These are phyloP conservation scores for Perizoma flavofasciatum DNA, from an alignment of 2,888 invertebrate species.

Conservation along the genomic window DNA sequence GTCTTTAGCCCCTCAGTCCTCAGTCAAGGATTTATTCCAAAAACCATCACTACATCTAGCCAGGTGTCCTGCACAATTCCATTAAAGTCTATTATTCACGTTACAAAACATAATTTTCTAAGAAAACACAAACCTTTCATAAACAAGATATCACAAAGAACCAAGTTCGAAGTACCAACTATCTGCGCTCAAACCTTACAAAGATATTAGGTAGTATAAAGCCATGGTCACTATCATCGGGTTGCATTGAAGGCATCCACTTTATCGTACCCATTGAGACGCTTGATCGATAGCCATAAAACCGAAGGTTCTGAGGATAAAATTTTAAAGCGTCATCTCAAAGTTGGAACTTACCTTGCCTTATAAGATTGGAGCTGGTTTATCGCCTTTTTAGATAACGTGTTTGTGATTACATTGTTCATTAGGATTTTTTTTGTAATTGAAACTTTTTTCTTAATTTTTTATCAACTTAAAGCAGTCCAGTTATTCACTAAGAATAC, in stretches of 20 bases:
- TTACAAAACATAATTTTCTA: too few species aligned
- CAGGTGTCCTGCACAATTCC: too few species aligned
- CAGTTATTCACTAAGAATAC: too few species aligned
- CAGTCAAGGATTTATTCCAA: too few species aligned
- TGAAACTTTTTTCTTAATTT: background rate
- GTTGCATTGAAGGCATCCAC: constrained; percentile 30
- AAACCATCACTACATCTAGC: too few species aligned
- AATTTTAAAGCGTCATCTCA: constrained; percentile 40
- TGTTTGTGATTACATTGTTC: constrained; percentile 8
- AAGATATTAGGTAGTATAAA: constrained; percentile 21
- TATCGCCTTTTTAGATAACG: constrained; percentile 26
- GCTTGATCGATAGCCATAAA: constrained; percentile 39
- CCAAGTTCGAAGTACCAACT: constrained; percentile 7
- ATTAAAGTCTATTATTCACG: too few species aligned
- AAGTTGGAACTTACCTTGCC: constrained; percentile 34
- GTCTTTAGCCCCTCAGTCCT: too few species aligned
- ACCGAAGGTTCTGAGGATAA: constrained; percentile 35
- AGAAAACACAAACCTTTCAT: background rate
- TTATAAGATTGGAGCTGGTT: constrained; percentile 33
- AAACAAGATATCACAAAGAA: constrained; percentile 13
- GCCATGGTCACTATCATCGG: constrained; percentile 27
- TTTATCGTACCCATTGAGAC: constrained; percentile 31
- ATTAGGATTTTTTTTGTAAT: constrained; percentile 2
- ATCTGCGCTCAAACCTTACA: constrained; percentile 16
- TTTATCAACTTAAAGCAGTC: too few species aligned